Evolutionary conservation across 30 jellyfish, hydroid and myxozoan species (phyloP).

Genomic region (Sanderia malayensis): DNA sequence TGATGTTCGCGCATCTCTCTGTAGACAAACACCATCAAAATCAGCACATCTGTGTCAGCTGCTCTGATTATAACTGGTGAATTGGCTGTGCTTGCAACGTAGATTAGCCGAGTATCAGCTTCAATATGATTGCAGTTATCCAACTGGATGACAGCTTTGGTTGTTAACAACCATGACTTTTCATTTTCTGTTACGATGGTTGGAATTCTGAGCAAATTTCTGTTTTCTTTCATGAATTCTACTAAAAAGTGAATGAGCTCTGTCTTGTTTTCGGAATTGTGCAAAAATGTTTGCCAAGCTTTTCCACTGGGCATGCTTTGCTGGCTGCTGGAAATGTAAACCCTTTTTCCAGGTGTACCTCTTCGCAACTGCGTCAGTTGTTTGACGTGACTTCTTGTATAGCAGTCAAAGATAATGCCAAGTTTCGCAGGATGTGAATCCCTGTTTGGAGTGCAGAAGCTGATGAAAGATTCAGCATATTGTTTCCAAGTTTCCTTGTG

Average conservation of each 20-base stretch:
- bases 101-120: conserved; percentile 23
- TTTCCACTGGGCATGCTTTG: background rate
- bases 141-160: background rate
- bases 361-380: conserved; percentile 3
- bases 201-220: background rate
- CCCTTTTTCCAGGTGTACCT: conserved; percentile 7
- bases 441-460: conserved; percentile 24
- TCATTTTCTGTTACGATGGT: conserved; percentile 10
- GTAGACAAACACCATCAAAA: conserved; percentile 11
- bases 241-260: conserved; percentile 23
- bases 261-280: conserved; percentile 18
- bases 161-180: conserved; percentile 15
- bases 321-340: background rate
- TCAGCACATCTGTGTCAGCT: conserved; percentile 27
- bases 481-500: conserved; percentile 4
- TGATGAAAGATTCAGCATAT: conserved; percentile 24
- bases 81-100: conserved; percentile 5
- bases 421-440: no score
- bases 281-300: background rate
- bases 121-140: conserved; percentile 10
- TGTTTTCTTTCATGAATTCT: background rate
- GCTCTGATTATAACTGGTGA: conserved; percentile 27
- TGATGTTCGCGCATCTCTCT: background rate
- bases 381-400: conserved; percentile 6
- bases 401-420: no score